A percentile compares a stretch with the other conserved stretches of the same genome.
These are phyloP conservation scores for Physeter macrocephalus DNA, from an alignment of 2,113 vertebrate genomes.

Conservation along the genomic window DNA sequence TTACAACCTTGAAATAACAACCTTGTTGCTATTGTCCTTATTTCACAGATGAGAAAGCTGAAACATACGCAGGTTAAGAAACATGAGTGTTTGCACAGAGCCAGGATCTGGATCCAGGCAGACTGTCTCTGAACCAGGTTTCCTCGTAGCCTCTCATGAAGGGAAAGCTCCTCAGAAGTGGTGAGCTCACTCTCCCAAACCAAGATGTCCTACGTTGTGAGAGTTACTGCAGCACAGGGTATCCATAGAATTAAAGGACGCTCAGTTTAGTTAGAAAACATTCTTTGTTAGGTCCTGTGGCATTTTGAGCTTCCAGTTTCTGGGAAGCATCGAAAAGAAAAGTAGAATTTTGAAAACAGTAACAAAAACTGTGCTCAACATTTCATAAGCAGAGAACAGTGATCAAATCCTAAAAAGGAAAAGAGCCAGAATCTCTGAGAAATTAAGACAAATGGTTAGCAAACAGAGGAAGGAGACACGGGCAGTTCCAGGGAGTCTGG, in stretches of 20 bases:
- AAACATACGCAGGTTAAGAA: background rate
- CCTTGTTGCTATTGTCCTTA: background rate
- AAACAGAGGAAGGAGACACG: background rate
- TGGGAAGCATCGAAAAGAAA: background rate
- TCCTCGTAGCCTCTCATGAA: no score
- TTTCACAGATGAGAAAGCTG: background rate
- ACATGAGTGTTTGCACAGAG: rapidly evolving
- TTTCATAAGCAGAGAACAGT: background rate
- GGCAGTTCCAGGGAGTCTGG: rapidly evolving
- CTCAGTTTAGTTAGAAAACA: background rate
- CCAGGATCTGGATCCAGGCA: background rate
- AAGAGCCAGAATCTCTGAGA: background rate
- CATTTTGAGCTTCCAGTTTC: background rate
- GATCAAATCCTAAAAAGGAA: background rate
- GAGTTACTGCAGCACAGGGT: rapidly evolving
- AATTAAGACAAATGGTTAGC: background rate
- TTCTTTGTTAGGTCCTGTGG: background rate
- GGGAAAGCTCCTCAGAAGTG: background rate
- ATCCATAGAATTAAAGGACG: rapidly evolving
- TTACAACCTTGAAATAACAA: background rate
- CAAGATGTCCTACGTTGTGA: background rate
- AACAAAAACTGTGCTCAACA: background rate
- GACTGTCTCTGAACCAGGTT: background rate
- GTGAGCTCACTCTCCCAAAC: background rate
- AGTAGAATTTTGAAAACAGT: background rate